Conservation (phyloP, 2,797 vertebrate species). For the Meda fulgida region DNA sequence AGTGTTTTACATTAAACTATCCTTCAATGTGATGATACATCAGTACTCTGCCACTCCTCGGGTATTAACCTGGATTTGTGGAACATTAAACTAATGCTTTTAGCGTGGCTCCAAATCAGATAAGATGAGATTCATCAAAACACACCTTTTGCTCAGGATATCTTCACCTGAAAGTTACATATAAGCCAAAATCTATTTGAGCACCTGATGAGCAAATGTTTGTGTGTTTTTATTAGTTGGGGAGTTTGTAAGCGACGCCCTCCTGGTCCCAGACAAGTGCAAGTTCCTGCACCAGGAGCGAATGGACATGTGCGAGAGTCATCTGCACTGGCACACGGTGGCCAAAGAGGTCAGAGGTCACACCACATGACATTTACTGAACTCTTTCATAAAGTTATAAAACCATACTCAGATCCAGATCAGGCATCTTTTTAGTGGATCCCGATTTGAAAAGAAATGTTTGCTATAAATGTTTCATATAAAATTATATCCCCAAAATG, state of each 20-base stretch:
- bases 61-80: slow-evolving; percentile 52
- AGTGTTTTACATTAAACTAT: slow-evolving; percentile 16
- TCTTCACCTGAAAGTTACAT: background rate
- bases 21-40: slow-evolving; percentile 12
- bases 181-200: background rate
- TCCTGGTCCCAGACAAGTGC: slow-evolving; percentile 97
- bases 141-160: background rate
- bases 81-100: slow-evolving; percentile 43
- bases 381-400: background rate
- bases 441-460: background rate
- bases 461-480: background rate
- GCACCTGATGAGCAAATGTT: background rate
- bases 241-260: slow-evolving; percentile 97
- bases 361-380: slow-evolving; percentile 2
- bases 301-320: slow-evolving; percentile 93
- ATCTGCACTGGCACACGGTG: slow-evolving; percentile 98
- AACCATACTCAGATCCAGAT: background rate
- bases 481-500: background rate
- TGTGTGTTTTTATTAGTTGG: slow-evolving; percentile 81
- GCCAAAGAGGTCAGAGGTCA: slow-evolving; percentile 87
- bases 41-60: slow-evolving; percentile 19
- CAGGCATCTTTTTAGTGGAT: background rate
- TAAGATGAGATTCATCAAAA: slow-evolving; percentile 8
- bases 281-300: slow-evolving; percentile 97
- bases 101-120: slow-evolving; percentile 27